Conservation (phyloP, 1,140 invertebrate species). For the Euwallacea similis region DNA sequence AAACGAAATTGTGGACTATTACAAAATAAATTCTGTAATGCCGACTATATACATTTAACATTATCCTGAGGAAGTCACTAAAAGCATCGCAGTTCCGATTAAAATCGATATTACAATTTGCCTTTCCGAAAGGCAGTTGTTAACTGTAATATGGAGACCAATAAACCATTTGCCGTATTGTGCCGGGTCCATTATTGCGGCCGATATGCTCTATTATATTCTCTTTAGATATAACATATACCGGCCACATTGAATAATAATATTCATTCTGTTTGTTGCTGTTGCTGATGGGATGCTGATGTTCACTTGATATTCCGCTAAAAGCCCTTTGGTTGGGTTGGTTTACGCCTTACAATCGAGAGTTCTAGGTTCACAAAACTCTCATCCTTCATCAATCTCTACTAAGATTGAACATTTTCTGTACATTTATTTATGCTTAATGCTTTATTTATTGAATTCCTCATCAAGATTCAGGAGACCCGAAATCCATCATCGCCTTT, state of each 20-base stretch:
- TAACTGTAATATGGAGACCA: conserved; percentile 17
- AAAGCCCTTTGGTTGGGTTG: too few species aligned
- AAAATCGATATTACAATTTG: conserved; percentile 24
- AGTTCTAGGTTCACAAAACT: too few species aligned
- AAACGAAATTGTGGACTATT: too few species aligned
- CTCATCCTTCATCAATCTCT: too few species aligned
- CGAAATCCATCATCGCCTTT: not conserved
- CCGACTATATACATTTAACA: too few species aligned
- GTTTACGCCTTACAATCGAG: too few species aligned
- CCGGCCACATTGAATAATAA: conserved; percentile 16
- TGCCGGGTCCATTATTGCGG: conserved; percentile 19
- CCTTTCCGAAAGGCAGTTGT: conserved; percentile 13
- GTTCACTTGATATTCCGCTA: too few species aligned
- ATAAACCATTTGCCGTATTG: conserved; percentile 27
- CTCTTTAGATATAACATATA: conserved; percentile 19
- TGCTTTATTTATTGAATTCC: not conserved
- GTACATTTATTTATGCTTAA: too few species aligned
- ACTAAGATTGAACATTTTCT: too few species aligned
- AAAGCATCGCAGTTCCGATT: not conserved
- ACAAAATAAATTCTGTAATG: too few species aligned
- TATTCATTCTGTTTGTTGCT: conserved; percentile 15
- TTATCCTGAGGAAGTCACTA: too few species aligned
- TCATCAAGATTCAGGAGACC: not conserved
- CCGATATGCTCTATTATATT: conserved; percentile 24
- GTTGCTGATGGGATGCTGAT: not conserved